phyloP scores from a whole-genome alignment of 2,888 invertebrate species.

The Drosophila dives region DNA sequence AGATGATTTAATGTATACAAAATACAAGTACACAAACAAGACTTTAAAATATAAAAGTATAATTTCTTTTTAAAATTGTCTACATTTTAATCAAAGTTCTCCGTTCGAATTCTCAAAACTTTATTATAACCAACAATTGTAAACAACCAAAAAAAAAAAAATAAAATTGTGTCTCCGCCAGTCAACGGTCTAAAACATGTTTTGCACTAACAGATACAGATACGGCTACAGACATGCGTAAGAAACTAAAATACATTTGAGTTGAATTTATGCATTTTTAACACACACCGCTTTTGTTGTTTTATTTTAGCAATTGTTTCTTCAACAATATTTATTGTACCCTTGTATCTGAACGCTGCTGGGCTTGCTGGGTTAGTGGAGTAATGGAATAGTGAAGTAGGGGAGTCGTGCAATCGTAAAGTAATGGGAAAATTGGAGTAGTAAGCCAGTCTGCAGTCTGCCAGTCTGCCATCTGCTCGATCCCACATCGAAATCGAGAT shows the following conservation, averaged over 20 bases:
- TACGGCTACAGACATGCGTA: neutral
- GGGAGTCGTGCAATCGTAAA: neutral
- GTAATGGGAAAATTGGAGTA: neutral
- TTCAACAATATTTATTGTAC: conserved; percentile 1
- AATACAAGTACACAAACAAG: too few species aligned
- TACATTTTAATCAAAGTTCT: neutral
- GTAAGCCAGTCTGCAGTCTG: neutral
- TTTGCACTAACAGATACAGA: neutral
- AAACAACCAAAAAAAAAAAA: neutral
- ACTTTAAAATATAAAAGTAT: too few species aligned
- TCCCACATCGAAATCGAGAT: conserved; percentile 36
- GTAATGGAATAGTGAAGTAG: conserved; percentile 18
- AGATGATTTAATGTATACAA: too few species aligned
- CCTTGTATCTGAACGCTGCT: conserved; percentile 27
- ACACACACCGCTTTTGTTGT: neutral
- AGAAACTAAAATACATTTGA: neutral
- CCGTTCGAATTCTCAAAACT: neutral
- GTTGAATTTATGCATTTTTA: conserved; percentile 42
- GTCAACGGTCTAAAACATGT: conserved; percentile 1
- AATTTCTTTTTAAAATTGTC: neutral
- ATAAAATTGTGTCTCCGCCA: neutral
- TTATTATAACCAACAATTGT: too few species aligned
- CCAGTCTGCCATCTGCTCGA: conserved; percentile 62
- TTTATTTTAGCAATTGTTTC: neutral
- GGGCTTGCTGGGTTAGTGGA: conserved; percentile 65